Conservation (phyloP, 2,888 invertebrate species). For the Drosophila ustulata region DNA sequence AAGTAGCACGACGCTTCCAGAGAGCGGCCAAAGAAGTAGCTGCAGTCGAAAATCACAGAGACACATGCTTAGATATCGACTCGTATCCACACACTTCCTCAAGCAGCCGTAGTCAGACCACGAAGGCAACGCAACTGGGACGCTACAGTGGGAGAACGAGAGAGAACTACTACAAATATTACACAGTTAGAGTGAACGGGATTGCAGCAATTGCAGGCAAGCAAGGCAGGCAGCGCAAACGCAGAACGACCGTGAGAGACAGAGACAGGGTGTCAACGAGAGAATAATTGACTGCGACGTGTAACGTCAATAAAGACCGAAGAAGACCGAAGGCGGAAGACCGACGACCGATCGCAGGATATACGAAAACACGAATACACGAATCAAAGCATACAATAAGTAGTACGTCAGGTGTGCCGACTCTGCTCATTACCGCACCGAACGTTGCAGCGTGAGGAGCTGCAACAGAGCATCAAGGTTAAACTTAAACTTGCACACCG, state of each 20-base stretch:
- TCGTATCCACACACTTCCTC: constrained; percentile 96
- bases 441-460: constrained; percentile 50
- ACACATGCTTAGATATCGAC: constrained; percentile 95
- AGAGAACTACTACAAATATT: constrained; percentile 27
- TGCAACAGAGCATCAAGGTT: not conserved
- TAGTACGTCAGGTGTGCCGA: constrained; percentile 55
- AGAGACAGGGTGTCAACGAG: constrained; percentile 11
- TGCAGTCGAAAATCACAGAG: constrained; percentile 71
- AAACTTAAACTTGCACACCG: too few relatives aligned
- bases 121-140: constrained; percentile 32
- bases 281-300: constrained; percentile 26
- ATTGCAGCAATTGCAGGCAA: constrained; percentile 26
- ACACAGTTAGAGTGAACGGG: constrained; percentile 18
- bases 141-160: constrained; percentile 2
- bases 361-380: constrained; percentile 23
- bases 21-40: constrained; percentile 58
- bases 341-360: constrained; percentile 64
- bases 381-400: constrained; percentile 49
- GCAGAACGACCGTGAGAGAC: not conserved
- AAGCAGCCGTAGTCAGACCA: constrained; percentile 93
- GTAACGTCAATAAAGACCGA: not conserved
- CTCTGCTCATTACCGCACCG: constrained; percentile 51
- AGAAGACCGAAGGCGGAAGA: not conserved
- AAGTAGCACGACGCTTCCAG: constrained; percentile 50
- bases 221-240: too few relatives aligned